Conservation (phyloP, 2,113 vertebrate species). For the Gymnorhina tibicen region DNA sequence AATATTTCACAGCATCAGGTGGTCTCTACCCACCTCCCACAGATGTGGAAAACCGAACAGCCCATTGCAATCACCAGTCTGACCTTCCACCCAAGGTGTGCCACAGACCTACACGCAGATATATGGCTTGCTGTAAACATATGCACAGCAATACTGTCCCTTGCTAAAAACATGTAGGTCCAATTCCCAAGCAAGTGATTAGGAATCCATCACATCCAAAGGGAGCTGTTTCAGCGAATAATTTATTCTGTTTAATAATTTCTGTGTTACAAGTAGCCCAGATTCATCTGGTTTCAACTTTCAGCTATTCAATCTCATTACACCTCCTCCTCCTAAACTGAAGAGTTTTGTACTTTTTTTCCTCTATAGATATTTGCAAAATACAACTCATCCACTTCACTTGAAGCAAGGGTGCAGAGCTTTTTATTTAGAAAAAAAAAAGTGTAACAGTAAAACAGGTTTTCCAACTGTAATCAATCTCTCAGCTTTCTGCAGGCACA, state of each 20-base stretch:
- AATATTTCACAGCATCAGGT: background rate
- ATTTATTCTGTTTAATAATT: conserved; percentile 10
- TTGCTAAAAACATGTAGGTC: background rate
- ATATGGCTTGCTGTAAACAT: background rate
- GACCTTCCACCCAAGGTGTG: background rate
- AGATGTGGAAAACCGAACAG: background rate
- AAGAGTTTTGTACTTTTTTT: background rate
- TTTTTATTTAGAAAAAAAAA: background rate
- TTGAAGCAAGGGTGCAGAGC: background rate
- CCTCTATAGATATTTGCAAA: background rate
- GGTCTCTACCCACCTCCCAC: background rate
- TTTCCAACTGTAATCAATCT: background rate
- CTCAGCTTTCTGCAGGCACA: background rate
- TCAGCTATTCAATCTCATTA: background rate
- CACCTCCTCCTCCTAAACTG: background rate
- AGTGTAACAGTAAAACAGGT: background rate
- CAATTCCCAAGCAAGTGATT: background rate
- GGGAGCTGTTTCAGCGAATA: background rate
- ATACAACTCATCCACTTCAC: background rate
- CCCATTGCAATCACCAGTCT: background rate
- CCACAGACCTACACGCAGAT: background rate
- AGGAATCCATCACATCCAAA: background rate
- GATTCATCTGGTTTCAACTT: conserved; percentile 18
- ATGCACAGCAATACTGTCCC: background rate
- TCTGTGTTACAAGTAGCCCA: background rate